Evolutionary conservation across 2,113 vertebrate species (phyloP).

Genomic region (Hyperoodon ampullatus): DNA sequence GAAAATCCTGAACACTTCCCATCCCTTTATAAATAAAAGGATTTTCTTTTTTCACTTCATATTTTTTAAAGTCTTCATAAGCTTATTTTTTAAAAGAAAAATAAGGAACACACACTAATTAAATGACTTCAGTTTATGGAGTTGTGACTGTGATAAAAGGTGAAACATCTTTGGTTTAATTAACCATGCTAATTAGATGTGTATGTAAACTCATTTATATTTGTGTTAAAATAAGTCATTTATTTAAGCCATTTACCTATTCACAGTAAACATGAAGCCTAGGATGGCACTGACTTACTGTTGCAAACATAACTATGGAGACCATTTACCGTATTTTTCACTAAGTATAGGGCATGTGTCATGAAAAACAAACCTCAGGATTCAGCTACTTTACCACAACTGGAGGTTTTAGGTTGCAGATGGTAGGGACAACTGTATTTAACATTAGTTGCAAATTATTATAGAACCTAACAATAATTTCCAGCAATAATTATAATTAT

Average conservation of each 20-base stretch:
- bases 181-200: slow-evolving; percentile 9
- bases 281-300: not conserved
- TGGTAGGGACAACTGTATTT: not conserved
- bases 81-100: not conserved
- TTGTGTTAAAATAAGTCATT: slow-evolving; percentile 11
- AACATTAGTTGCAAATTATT: not conserved
- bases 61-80: not conserved
- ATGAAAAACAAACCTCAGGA: not conserved
- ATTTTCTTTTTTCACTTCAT: not conserved
- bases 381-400: not conserved
- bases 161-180: not conserved
- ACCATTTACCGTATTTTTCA: not conserved
- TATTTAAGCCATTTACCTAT: slow-evolving; percentile 12
- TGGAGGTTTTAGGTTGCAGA: not conserved
- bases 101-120: not conserved
- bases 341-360: not conserved
- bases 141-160: not conserved
- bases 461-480: not conserved
- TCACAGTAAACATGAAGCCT: not conserved
- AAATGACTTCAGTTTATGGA: slow-evolving; percentile 15
- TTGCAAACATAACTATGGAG: not conserved
- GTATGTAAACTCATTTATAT: not conserved
- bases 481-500: not conserved
- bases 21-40: not conserved
- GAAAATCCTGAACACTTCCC: not conserved